These are phyloP conservation scores for Zophobas atratus DNA, from an alignment of 1,140 invertebrate genomes.

Conservation along the genomic window DNA sequence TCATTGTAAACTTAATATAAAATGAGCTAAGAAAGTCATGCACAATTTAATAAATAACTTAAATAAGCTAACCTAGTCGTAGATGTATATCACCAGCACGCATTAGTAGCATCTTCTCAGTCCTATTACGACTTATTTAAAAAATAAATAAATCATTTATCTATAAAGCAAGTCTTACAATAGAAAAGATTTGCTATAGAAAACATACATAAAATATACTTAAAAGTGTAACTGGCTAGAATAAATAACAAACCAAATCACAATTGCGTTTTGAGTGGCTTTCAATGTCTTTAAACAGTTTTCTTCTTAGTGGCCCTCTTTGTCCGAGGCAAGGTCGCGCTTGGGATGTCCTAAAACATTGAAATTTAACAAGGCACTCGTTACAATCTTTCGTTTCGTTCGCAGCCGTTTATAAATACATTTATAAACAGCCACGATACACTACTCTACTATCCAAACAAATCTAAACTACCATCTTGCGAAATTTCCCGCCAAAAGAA, in stretches of 20 bases:
- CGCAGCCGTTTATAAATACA: constrained; percentile 3
- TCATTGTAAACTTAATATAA: constrained; percentile 35
- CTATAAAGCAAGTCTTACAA: constrained; percentile 35
- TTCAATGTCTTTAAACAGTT: constrained; percentile 53
- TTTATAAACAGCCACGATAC: background rate
- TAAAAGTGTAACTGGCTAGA: constrained; percentile 23
- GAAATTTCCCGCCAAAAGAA: constrained; percentile 35
- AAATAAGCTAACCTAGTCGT: constrained; percentile 2
- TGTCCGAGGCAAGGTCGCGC: constrained; percentile 65
- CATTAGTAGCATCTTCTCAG: constrained; percentile 10
- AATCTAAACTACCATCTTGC: constrained; percentile 32
- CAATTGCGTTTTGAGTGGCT: constrained; percentile 24
- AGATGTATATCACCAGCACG: constrained; percentile 31
- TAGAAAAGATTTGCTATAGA: constrained; percentile 38
- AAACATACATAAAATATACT: constrained; percentile 38
- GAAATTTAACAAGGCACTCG: constrained; percentile 26
- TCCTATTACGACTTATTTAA: background rate
- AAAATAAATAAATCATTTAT: background rate
- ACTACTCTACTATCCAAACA: constrained; percentile 10
- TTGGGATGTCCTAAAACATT: constrained; percentile 62
- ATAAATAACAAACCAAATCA: constrained; percentile 33
- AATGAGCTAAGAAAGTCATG: constrained; percentile 30
- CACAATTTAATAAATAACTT: constrained; percentile 36
- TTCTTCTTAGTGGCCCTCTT: constrained; percentile 66
- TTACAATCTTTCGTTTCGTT: background rate